phyloP scores from a whole-genome alignment of 2,888 invertebrate genomes.

The Alviniconcha strummeri region DNA sequence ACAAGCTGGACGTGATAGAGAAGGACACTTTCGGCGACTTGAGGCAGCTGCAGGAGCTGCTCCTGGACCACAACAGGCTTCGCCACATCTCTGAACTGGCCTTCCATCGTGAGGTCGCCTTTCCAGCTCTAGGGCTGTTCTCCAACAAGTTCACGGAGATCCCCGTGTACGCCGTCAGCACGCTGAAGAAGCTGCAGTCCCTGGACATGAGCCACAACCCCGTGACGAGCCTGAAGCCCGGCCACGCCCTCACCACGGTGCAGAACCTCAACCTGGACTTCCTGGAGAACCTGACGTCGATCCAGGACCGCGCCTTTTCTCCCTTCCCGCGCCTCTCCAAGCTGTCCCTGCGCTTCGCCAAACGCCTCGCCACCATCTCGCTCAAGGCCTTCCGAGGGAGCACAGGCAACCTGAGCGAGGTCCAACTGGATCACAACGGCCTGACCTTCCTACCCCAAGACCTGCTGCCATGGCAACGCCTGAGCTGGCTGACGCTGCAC shows the following conservation, averaged over 20 bases:
- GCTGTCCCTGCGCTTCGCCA: slow-evolving; percentile 13
- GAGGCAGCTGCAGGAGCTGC: slow-evolving; percentile 18
- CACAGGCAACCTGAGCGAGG: slow-evolving; percentile 21
- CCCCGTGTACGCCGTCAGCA: neutral
- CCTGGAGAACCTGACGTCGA: neutral
- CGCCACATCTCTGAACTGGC: neutral
- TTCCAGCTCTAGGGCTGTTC: neutral
- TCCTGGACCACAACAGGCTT: slow-evolving; percentile 22
- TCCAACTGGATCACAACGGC: slow-evolving; percentile 32
- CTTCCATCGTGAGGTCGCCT: neutral
- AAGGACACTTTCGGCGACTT: slow-evolving; percentile 18
- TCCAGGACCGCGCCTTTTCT: slow-evolving; percentile 5
- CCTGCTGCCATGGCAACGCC: slow-evolving; percentile 33
- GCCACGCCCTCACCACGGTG: neutral
- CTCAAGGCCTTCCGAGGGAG: slow-evolving; percentile 32
- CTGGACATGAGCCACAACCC: slow-evolving; percentile 24
- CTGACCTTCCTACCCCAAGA: slow-evolving; percentile 18
- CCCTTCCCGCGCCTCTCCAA: neutral
- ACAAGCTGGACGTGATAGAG: slow-evolving; percentile 14
- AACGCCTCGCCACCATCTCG: slow-evolving; percentile 23
- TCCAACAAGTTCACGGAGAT: slow-evolving; percentile 3
- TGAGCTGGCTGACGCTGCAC: slow-evolving; percentile 25
- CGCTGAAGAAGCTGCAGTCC: slow-evolving; percentile 5
- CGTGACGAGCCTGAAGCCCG: neutral
- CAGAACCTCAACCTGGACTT: slow-evolving; percentile 7